Evolutionary conservation across 2,888 invertebrate species (phyloP), one percentile per base, ranked within the genome.

Genomic region (Drosophila nr. medialis): DNA sequence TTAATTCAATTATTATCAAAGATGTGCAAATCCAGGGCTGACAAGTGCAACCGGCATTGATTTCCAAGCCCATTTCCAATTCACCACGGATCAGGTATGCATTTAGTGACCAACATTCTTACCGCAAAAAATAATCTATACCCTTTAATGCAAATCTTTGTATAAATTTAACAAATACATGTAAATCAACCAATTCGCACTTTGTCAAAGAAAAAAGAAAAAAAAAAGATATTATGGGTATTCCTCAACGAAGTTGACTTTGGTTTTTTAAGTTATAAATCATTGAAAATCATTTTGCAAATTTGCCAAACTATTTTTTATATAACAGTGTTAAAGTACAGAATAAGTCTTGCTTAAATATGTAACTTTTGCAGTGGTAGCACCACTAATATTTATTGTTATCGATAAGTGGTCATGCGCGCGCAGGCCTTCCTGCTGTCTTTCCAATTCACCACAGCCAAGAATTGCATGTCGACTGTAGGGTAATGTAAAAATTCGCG

Each of bases 401-500:
- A 81, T 80, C 83, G 82, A 72, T 42, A 79, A 45, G 10, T 49
- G 27, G 13, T 45, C 60, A 40, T 81, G 82, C 79, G 81, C 72
- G 48, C 78, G 62, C 64, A 59, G 21, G 30, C 18, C 10, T 75
- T 64, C 72, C 64, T 69, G 58, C 15, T 61, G 10, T 2, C 55
- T 30, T 75, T 83, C 83, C 78, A 82, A 69, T 83, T 81, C 83
- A 83, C 84, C 84, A 81, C 70, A 48, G 53, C 18, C 21, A 50
- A 49, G 70, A 62, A 69, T 84, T 85, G 75, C 81, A 78, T 72
- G 66, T 80, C 73, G 80, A 78, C 69, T 73, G 76, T 78, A 81
- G 81, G 81, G 83, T 83, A 88, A 78, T 80, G 78, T 66, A 49
- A 69, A 60, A 71, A 53, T 90, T 90, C 72, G 83, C 72, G 66